Conservation (phyloP, 2,888 invertebrate species). For the Lithophane leautieri region DNA sequence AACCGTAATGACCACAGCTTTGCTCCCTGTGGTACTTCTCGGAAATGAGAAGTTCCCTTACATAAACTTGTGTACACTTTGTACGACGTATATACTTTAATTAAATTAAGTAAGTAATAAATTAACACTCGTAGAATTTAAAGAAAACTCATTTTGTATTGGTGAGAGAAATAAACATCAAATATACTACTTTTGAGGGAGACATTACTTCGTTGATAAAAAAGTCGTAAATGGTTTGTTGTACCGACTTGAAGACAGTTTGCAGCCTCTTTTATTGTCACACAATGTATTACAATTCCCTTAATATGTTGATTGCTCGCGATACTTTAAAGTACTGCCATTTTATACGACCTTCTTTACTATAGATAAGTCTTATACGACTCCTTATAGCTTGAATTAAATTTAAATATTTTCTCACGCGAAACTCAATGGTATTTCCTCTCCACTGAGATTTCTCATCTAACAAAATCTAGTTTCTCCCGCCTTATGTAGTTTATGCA, state of each 20-base stretch:
- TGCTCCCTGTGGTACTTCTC: conserved; percentile 46
- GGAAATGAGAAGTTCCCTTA: conserved; percentile 46
- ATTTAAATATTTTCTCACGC: conserved; percentile 60
- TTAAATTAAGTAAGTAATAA: conserved; percentile 17
- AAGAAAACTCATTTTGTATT: neutral
- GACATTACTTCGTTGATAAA: conserved; percentile 46
- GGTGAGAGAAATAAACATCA: conserved; percentile 24
- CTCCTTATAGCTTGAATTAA: conserved; percentile 60
- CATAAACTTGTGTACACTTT: conserved; percentile 15
- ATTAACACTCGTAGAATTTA: neutral
- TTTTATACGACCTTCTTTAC: conserved; percentile 44
- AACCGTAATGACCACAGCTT: conserved; percentile 60
- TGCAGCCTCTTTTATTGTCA: conserved; percentile 58
- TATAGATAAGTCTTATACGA: conserved; percentile 31
- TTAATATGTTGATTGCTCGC: conserved; percentile 64
- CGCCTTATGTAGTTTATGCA: conserved; percentile 46
- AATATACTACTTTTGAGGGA: conserved; percentile 19
- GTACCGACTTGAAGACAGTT: conserved; percentile 41
- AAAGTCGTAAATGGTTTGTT: conserved; percentile 56
- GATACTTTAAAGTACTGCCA: conserved; percentile 52
- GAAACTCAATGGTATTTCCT: conserved; percentile 33
- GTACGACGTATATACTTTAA: conserved; percentile 16
- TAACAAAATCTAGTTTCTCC: conserved; percentile 48
- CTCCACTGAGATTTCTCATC: conserved; percentile 35
- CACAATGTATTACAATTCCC: conserved; percentile 60